phyloP scores from a whole-genome alignment of 2,113 vertebrate genomes.

The Channa argus region DNA sequence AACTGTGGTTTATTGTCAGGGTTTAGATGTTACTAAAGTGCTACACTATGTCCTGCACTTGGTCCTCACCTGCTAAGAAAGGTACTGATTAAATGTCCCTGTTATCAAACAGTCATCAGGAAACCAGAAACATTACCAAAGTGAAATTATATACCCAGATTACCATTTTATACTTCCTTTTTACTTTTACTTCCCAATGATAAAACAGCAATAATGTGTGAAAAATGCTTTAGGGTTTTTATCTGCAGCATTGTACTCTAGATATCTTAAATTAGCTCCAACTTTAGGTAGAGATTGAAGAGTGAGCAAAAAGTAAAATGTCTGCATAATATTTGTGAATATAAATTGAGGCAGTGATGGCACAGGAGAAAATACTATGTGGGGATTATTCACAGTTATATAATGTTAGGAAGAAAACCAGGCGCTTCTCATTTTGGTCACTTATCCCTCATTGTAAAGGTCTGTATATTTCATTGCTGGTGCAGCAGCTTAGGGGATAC shows the following conservation, averaged over 20 bases:
- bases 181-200: slow-evolving; percentile 19
- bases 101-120: background rate
- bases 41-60: background rate
- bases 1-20: slow-evolving; percentile 4
- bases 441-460: slow-evolving; percentile 88
- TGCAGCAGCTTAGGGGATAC: slow-evolving; percentile 87
- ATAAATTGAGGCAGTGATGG: slow-evolving; percentile 81
- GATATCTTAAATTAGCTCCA: slow-evolving; percentile 73
- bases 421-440: slow-evolving; percentile 86
- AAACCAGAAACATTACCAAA: background rate
- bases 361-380: slow-evolving; percentile 79
- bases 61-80: slow-evolving; percentile 19
- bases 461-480: slow-evolving; percentile 86
- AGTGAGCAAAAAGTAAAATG: slow-evolving; percentile 75
- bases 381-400: slow-evolving; percentile 86
- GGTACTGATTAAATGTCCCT: background rate
- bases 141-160: background rate
- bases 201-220: slow-evolving; percentile 25
- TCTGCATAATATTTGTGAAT: slow-evolving; percentile 80
- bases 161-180: slow-evolving; percentile 2
- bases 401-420: slow-evolving; percentile 84
- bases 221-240: slow-evolving; percentile 10
- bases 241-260: slow-evolving; percentile 51
- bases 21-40: slow-evolving; percentile 39
- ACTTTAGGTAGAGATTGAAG: slow-evolving; percentile 64